A percentile compares a stretch with the other conserved stretches of the same genome.
phyloP scores from a whole-genome alignment of 2,888 invertebrate genomes.

The Meta bourneti region DNA sequence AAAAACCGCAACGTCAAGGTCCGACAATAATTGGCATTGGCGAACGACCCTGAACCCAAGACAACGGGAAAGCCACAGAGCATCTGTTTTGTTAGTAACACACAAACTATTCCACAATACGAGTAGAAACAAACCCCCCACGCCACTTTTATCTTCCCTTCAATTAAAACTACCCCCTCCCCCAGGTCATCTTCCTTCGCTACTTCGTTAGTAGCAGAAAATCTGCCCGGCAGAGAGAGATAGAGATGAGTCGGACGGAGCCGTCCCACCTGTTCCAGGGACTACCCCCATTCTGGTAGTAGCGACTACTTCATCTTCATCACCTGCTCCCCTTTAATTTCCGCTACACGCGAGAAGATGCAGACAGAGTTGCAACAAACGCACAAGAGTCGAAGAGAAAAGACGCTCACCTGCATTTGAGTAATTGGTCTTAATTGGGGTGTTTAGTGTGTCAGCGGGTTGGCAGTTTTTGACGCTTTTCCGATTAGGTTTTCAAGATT shows the following conservation, averaged over 20 bases:
- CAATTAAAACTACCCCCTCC: constrained; percentile 41
- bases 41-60: constrained; percentile 56
- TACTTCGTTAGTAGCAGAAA: neutral
- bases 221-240: neutral
- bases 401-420: constrained; percentile 56
- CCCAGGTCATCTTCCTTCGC: constrained; percentile 5
- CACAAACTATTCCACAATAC: constrained; percentile 31
- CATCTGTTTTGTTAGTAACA: constrained; percentile 56
- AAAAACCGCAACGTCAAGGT: constrained; percentile 23
- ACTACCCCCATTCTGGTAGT: constrained; percentile 20
- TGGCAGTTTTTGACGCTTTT: constrained; percentile 7
- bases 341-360: constrained; percentile 69
- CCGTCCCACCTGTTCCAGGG: constrained; percentile 64
- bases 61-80: constrained; percentile 11
- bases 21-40: constrained; percentile 17
- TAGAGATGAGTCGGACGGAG: constrained; percentile 45
- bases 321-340: constrained; percentile 72
- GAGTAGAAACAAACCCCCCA: neutral
- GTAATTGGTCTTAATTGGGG: constrained; percentile 63
- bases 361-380: neutral
- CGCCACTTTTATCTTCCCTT: neutral
- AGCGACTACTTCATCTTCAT: constrained; percentile 54
- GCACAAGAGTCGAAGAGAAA: neutral
- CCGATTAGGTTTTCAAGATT: neutral
- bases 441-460: constrained; percentile 72